Evolutionary conservation across 2,888 invertebrate species (phyloP), one percentile per base, ranked within the genome.

Genomic region (Eupeodes latifasciatus): DNA sequence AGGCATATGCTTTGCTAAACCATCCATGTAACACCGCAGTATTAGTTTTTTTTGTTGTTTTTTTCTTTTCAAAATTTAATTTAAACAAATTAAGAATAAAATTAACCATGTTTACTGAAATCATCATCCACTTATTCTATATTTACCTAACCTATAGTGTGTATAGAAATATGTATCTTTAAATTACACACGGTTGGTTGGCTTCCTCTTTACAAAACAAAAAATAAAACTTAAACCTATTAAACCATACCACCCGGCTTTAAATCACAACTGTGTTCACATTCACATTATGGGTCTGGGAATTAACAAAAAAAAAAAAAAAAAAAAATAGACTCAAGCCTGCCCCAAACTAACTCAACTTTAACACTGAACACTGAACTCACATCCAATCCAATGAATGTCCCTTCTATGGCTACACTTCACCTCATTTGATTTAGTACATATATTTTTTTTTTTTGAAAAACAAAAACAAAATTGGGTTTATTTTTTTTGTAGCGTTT

Each of bases 51-150:
- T 27, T 34, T 57, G 36, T 40, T 40, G 5, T 40, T 12, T 40
- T 79, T 53, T 72, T 80, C 40, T 14, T 69, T 72, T 62, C 64
- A 76, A 59, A 11, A 80, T 82, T 69, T 57, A 66, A 62, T 84
- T 72, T 77, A 76, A 87, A 72, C 76, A 74, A 59, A 75, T 79
- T 62, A 75, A 75, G 59, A 51, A 59, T 34, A 55, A 71, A 61
- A 53, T 75, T 69, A 59, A 81, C 81, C 78, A 82, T 78, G 74
- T 82, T 82, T 82, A 86, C 78, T 55, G 66, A 77, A 72, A 57
- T 57, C 72, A 66, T 79, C 76, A 71, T 51, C 76, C 85, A 81
- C 77, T 81, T 81, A 77, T 40, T 16, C 12, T 59, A 34, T 16
- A 44, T 57, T 2, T 55, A 40, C 6, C 40, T 40, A 27, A 27